Base-by-base conservation (phyloP, 2,888 invertebrate genomes). In the Microctonus aethiopoides region DNA sequence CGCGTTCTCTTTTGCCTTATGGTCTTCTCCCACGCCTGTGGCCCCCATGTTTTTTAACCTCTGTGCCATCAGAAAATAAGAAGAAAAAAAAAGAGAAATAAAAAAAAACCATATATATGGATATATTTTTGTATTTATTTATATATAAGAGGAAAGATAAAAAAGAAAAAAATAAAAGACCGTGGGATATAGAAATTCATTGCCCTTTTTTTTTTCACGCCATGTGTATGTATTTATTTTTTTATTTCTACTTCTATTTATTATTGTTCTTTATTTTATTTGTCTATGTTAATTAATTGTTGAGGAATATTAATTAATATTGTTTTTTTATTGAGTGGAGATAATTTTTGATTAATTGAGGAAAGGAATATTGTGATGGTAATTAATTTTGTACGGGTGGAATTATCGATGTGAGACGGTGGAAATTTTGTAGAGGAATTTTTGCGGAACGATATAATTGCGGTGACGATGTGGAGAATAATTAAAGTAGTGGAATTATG, bases 1-100 rank as follows among this genome's bases (percentile, higher is more conserved):
- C 46, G 46, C 46, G 46, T 16, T 46, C 59, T 67, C 59, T 36
- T n/a, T 59, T 57, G 57, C 68, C 65, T 71, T 62, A 54, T 67
- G 65, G 54, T 65, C 66, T 67, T 60, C 67, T 70, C 70, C 70
- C 70, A 66, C 70, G 70, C 70, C 60, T 11, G 51, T 34, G 57
- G 46, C 59, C 59, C 63, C 34, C 16, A 60, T 29, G 22, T 66
- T 39, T n/a, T n/a, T 67, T 57, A 41, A 59, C 46, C 51, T 59
- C 34, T 59, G 46, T 16, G 20, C 51, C 46, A 13, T 62, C 24
- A 22, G 13, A 22, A 51, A 51, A 67, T 24, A 16, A 51, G 41
- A 10, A 60, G 52, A 20, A 22, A 24, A 13, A 59, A 39, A 13
- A 22, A 39, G n/a, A 5, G n/a, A 39, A 41, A n/a, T n/a, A n/a